Evolutionary conservation across 2,888 invertebrate species (phyloP).

Genomic region (Hypomecis atomaria): DNA sequence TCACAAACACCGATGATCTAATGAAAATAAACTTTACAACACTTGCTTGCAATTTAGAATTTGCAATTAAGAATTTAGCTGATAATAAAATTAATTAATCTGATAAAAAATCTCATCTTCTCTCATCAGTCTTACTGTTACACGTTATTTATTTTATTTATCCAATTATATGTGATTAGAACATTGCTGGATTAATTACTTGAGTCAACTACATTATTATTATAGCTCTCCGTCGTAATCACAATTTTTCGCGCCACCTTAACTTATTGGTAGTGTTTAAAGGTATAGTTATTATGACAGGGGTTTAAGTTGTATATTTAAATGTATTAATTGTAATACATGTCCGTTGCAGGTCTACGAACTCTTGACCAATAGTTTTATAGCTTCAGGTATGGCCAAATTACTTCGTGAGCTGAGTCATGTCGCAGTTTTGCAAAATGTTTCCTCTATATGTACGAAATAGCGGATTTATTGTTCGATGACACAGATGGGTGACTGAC

Average conservation of each 20-base stretch:
- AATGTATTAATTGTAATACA: constrained; percentile 6
- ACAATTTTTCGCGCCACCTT: background rate
- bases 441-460: constrained; percentile 32
- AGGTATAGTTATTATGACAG: constrained; percentile 17
- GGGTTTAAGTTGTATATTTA: constrained; percentile 6
- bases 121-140: constrained; percentile 33
- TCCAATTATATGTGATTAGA: constrained; percentile 45
- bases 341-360: constrained; percentile 26
- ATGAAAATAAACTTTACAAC: constrained; percentile 16
- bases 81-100: constrained; percentile 34
- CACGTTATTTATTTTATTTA: constrained; percentile 41
- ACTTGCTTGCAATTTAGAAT: constrained; percentile 23
- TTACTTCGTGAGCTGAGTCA: constrained; percentile 40
- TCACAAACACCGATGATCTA: background rate
- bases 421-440: constrained; percentile 34
- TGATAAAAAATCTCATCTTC: constrained; percentile 31
- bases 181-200: constrained; percentile 42
- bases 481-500: constrained; percentile 17
- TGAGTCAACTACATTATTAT: constrained; percentile 14
- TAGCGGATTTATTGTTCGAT: constrained; percentile 19
- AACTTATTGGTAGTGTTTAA: background rate
- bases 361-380: constrained; percentile 30
- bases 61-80: constrained; percentile 33
- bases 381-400: constrained; percentile 41
- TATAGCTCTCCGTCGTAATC: constrained; percentile 10